Percentiles rank a stretch among this genome's conserved stretches.
phyloP scores from a whole-genome alignment of 2,888 invertebrate species.

The Melolontha melolontha region DNA sequence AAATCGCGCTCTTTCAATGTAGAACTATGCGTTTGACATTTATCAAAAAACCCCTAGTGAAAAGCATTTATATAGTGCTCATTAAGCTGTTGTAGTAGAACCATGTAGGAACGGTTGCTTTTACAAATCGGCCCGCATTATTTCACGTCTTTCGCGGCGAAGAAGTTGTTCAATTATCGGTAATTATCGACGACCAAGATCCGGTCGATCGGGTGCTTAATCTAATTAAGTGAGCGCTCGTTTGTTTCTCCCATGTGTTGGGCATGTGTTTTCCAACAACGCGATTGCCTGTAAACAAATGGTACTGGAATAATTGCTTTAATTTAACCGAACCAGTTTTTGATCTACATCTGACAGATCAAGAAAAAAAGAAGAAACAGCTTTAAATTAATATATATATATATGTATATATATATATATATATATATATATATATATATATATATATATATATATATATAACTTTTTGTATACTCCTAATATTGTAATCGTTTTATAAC shows the following conservation, averaged over 20 bases:
- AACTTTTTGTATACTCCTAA: too few relatives aligned
- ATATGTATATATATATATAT: too few relatives aligned
- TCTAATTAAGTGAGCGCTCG: conserved; percentile 30
- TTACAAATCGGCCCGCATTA: conserved; percentile 33
- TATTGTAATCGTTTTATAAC: too few relatives aligned
- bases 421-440: too few relatives aligned
- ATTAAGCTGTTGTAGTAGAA: too few relatives aligned
- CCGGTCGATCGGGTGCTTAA: conserved; percentile 31
- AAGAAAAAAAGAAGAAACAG: neutral
- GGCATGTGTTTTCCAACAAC: conserved; percentile 17
- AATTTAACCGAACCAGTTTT: conserved; percentile 16
- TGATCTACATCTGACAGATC: conserved; percentile 20
- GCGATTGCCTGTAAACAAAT: conserved; percentile 24
- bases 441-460: too few relatives aligned
- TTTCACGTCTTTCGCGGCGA: conserved; percentile 32
- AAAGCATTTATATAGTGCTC: too few relatives aligned
- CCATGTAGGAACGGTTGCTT: conserved; percentile 21
- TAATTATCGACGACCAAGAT: conserved; percentile 27
- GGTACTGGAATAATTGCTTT: conserved; percentile 22
- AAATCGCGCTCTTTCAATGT: too few relatives aligned
- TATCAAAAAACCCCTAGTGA: too few relatives aligned
- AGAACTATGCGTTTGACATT: too few relatives aligned
- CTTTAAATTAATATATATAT: too few relatives aligned
- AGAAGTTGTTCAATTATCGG: conserved; percentile 35
- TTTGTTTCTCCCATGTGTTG: conserved; percentile 22